Evolutionary conservation across 2,888 invertebrate genomes (phyloP), one percentile per base, ranked within the genome.

Genomic region (Lasioglossum calceatum): DNA sequence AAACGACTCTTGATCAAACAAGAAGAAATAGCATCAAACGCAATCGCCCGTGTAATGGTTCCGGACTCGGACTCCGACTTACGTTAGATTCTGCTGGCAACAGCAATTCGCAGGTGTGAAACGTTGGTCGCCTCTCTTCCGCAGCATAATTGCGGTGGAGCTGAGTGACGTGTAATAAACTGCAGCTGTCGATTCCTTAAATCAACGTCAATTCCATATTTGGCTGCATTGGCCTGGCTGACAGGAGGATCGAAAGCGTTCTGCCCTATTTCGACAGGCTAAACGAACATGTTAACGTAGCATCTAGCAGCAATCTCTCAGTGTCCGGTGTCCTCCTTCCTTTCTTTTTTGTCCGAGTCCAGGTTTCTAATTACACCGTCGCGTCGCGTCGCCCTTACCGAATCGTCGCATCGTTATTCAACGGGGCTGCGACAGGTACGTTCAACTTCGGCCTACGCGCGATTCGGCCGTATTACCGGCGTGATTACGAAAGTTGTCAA

Each of bases 401-500:
- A 82, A 82, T 85, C 77, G 79, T 78, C 79, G 78, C 81, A 79
- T 87, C 89, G 78, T 89, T 89, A 91, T 87, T 91, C 89, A 89
- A 61, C 81, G 80, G 58, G 16, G n/a, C 54, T 47, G 42, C 58
- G 71, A 54, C 76, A 72, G 77, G 42, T 61, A 50, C 67, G 81
- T 67, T 79, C 82, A 89, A 90, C 86, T 90, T 89, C 81, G 82
- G 81, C 81, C 85, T 84, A 82, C 74, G 82, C 82, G 86, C 81
- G 87, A 79, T 71, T 42, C 76, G 81, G 75, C 77, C 87, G 82
- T 89, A 91, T 91, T 91, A 91, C 87, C 72, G 77, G 81, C 87
- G 89, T 91, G 91, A 91, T 91, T 91, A 91, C 90, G 91, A 89
- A 91, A 91, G 91, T 91, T 91, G 91, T 91, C 91, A 91, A 91